Base-by-base conservation (phyloP, 2,797 vertebrate genomes). In the Lerista edwardsae region DNA sequence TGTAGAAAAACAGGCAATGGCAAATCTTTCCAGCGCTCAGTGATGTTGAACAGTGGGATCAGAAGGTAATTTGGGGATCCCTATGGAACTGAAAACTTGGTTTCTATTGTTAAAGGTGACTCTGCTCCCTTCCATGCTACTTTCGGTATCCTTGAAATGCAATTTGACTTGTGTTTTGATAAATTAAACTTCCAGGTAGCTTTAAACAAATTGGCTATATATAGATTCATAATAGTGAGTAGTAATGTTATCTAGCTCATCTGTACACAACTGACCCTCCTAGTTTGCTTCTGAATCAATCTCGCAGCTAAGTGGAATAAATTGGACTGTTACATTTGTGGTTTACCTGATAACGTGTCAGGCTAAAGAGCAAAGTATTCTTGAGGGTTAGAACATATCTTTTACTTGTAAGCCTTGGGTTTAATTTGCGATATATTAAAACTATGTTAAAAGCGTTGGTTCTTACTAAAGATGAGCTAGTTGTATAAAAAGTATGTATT, bases 221-320 rank as follows among this genome's bases (percentile, higher is more conserved):
- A 93, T 94, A 94, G 93, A 83, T 44, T 82, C 75, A 91, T 86
- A 92, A 93, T 90, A 92, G 89, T 88, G 83, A 74, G 75, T 31
- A 89, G 92, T 94, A 94, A 91, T 91, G 84, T 88, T 90, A 91
- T 93, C 90, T 91, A 89, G 90, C 87, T 89, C 69, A 1, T 85
- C 88, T 83, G 55, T 90, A 68, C 91, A 91, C 57, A 86, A 94
- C 89, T 92, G 92, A 93, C 92, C 92, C 94, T 94, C 93, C 92
- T 95, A 93, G 81, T 78, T 83, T 82, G 44, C 77, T 82, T 29
- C 0, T 93, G 93, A 93, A 83, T 95, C 93, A 92, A 55, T 88
- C 74, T 61, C 31, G 68, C 36, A 57, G 27, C 68, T 25, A 79
- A 72, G 4, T 27, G 80, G 85, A 92, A 94, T 91, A 92, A 92